Evolutionary conservation across 1,140 invertebrate species (phyloP), one percentile per base, ranked within the genome.

Genomic region (Wasmannia auropunctata): DNA sequence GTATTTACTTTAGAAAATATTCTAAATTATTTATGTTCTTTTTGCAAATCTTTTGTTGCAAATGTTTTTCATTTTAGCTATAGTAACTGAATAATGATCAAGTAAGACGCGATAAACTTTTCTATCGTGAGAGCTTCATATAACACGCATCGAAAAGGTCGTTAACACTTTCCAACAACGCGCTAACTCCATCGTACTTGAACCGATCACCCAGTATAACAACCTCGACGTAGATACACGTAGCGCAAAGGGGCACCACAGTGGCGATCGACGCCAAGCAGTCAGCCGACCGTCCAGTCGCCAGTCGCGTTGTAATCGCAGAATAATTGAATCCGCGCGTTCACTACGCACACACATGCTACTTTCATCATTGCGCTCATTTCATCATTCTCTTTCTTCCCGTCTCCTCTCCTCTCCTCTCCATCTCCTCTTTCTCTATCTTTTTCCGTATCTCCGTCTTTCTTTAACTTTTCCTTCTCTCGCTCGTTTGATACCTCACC

Each of bases 301-400:
- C 87, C 86, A 88, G 84, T 91, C 88, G 85, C 90, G 87, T 88
- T 92, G 94, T 93, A 93, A 94, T 94, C 92, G 93, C 88, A 90
- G 93, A 94, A 94, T 94, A 94, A 94, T 94, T 94, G 94, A 94
- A 94, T 94, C 92, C 88, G 86, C 87, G 85, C 90, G 88, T 83
- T 89, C 86, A 58, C 85, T 83, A 79, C 86, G 58, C 84, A 67
- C 86, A 76, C 81, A 87, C 70, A 74, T 37, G n/a, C 49, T 74
- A 22, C 70, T 51, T 65, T 65, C 34, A 65, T 65, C 62, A 65
- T 65, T 63, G 75, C 85, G 74, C 85, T 81, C 86, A 65, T 90
- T 87, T 83, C 74, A 72, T 88, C 87, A 84, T 67, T 87, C 83
- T 88, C 74, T 88, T 76, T 89, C 80, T 31, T 31, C 89, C 43